Base-by-base conservation (phyloP, 2,888 invertebrate genomes). In the Ophraella communa region DNA sequence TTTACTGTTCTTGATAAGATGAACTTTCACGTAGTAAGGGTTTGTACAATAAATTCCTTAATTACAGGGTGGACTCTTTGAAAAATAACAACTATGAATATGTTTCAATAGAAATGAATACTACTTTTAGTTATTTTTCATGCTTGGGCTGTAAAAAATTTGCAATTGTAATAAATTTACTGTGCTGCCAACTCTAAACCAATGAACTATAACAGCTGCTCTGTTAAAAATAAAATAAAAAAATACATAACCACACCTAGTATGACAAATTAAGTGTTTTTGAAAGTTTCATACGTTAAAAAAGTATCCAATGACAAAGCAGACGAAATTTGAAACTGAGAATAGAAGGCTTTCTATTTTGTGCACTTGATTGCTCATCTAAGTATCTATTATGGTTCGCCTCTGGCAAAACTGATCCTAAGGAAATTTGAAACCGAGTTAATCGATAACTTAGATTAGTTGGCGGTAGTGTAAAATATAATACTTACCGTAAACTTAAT, bases 301-400 rank as follows among this genome's bases (percentile, higher is more conserved):
- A 47, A 23, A n/a, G n/a, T 23, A 47, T 23, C 23, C 21, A 47
- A 47, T 47, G 23, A 47, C 47, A 47, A 23, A 47, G 21, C 47
- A 47, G 14, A 21, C 11, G 47, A 21, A 47, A 47, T 47, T 23
- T 21, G 47, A 47, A 39, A 17, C 39, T 17, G 17, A 39, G 14
- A 39, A 17, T 39, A 39, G 39, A 39, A 39, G 39, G 1, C 17
- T 39, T 39, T 17, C 5, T 14, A 39, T 7, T 14, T 39, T 17
- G 14, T 39, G 39, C 8, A 39, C 39, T 17, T 39, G 39, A 14
- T 14, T 39, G 17, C 14, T 39, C 39, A 17, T 39, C 39, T 7
- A 39, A 39, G 39, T 39, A 39, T 39, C 39, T 14, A 14, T 17
- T 39, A 39, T 17, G n/a, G 14, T 7, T 39, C 14, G 14, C 17